Percentiles rank a stretch among this genome's conserved stretches.
Conservation (phyloP, 2,797 vertebrate species). For the Triplophysa yarkandensis region DNA sequence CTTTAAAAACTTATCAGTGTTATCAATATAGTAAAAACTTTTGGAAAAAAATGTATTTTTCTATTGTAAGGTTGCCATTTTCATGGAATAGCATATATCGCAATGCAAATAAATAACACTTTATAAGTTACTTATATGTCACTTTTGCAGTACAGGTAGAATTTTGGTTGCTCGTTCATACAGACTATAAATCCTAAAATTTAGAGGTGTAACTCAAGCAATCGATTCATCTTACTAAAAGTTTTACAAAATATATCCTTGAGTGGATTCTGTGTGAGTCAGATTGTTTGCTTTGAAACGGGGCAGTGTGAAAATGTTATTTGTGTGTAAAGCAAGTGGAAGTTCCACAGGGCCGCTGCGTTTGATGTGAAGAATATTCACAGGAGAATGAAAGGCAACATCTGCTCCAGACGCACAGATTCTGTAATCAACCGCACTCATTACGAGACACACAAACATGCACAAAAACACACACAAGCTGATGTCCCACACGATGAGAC, state of each 20-base stretch:
- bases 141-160: too few species aligned
- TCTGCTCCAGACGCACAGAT: slow-evolving; percentile 58
- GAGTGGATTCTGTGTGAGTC: neutral
- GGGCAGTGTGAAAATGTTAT: neutral
- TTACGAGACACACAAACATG: slow-evolving; percentile 40
- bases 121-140: too few species aligned
- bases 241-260: neutral
- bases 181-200: too few species aligned
- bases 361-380: slow-evolving; percentile 62
- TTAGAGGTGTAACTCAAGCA: too few species aligned
- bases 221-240: too few species aligned
- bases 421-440: slow-evolving; percentile 55
- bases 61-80: too few species aligned
- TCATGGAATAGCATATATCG: too few species aligned
- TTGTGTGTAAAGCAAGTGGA: slow-evolving; percentile 43
- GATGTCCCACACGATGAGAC: slow-evolving; percentile 10
- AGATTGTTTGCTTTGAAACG: neutral
- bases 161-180: too few species aligned
- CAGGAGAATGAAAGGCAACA: slow-evolving; percentile 56
- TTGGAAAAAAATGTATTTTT: too few species aligned
- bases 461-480: slow-evolving; percentile 5
- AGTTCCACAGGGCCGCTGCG: slow-evolving; percentile 42
- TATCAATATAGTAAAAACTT: too few species aligned
- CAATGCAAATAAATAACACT: too few species aligned
- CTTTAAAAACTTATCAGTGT: too few species aligned